Conservation (phyloP, 2,113 vertebrate genomes). For the Rattus norvegicus region DNA sequence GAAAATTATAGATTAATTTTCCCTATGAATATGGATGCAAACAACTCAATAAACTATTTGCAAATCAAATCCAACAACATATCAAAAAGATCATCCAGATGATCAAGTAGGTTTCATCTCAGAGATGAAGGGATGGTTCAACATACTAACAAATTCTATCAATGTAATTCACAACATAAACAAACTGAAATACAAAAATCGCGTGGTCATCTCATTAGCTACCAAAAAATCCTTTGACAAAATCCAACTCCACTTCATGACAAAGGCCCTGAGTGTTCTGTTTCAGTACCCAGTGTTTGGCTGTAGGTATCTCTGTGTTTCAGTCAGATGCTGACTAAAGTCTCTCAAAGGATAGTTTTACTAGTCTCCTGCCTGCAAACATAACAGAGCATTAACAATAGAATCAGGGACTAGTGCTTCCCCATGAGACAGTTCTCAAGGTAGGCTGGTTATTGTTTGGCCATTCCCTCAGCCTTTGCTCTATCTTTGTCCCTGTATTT, state of each 20-base stretch:
- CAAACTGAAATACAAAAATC: background rate
- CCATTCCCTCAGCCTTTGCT: too few relatives aligned
- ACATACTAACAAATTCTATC: background rate
- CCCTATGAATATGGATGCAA: background rate
- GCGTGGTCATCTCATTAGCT: background rate
- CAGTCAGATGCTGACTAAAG: too few relatives aligned
- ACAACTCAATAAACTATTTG: background rate
- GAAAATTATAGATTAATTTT: background rate
- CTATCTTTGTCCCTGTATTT: too few relatives aligned
- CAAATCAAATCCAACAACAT: background rate
- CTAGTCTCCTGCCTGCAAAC: too few relatives aligned
- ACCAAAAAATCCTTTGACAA: background rate
- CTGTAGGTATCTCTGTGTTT: too few relatives aligned
- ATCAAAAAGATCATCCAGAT: background rate
- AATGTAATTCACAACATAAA: background rate
- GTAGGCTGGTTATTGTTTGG: too few relatives aligned
- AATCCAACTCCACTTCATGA: background rate
- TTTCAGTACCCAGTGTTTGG: too few relatives aligned
- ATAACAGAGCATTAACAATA: too few relatives aligned
- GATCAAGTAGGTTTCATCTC: background rate
- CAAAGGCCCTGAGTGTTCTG: background rate
- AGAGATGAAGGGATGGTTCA: background rate
- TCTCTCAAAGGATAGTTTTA: too few relatives aligned
- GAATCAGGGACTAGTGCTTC: too few relatives aligned
- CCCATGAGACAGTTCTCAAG: too few relatives aligned